These are phyloP conservation scores for Odontomyia ornata DNA, from an alignment of 2,888 invertebrate species.

Conservation along the genomic window DNA sequence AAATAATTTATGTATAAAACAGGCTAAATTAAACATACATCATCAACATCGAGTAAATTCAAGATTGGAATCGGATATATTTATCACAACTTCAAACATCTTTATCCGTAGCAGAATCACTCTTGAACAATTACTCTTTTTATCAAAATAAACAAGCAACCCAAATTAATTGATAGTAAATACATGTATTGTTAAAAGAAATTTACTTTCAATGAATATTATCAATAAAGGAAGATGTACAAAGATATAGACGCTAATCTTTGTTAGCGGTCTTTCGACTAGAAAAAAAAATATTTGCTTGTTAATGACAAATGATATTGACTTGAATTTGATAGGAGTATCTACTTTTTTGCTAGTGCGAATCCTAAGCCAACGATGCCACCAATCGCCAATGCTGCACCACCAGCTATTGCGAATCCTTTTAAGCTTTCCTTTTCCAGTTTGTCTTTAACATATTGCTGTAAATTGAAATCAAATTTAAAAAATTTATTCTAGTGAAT, in stretches of 20 bases:
- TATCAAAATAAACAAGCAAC: background rate
- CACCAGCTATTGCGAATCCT: conserved; percentile 90
- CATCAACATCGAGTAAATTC: background rate
- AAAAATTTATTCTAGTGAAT: background rate
- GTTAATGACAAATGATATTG: conserved; percentile 24
- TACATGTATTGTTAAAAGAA: background rate
- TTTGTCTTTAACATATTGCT: conserved; percentile 85
- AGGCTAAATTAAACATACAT: background rate
- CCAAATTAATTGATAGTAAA: background rate
- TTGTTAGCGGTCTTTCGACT: conserved; percentile 44
- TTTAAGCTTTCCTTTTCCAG: conserved; percentile 91
- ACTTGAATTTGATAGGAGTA: conserved; percentile 36
- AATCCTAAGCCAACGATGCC: conserved; percentile 85
- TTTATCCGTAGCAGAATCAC: background rate
- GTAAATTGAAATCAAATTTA: background rate
- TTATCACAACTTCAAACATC: background rate
- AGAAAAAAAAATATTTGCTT: conserved; percentile 38
- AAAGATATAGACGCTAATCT: conserved; percentile 27
- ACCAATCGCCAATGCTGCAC: conserved; percentile 84
- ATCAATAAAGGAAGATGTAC: conserved; percentile 13
- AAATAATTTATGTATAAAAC: conserved; percentile 20
- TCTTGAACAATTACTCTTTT: background rate
- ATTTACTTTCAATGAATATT: background rate
- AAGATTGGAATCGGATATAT: background rate
- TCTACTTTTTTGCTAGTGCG: conserved; percentile 73